Evolutionary conservation across 2,797 vertebrate genomes (phyloP), one percentile per base, ranked within the genome.

Genomic region (Poeciliopsis paucimaculata): DNA sequence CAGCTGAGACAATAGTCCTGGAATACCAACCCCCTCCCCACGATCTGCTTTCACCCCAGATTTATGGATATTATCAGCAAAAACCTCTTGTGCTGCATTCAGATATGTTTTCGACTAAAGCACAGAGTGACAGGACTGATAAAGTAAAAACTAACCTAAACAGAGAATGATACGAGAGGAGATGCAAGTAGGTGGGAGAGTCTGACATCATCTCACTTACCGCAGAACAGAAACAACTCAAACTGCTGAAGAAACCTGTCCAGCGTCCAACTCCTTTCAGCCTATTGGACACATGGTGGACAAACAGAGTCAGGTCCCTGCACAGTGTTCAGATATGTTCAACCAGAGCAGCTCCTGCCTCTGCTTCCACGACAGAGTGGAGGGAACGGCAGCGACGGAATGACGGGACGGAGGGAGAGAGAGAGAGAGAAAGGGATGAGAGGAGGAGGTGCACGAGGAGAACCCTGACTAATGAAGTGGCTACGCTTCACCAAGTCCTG

Each of bases 381-480:
- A 90, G 76, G 78, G 78, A 80, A 75, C 86, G 73, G 34, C 80
- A 81, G 81, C 77, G 71, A 77, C 87, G 73, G 80, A 49, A 81
- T 77, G 90, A 87, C 45, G 53, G 84, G 84, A 81, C 82, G 70
- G 81, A 62, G 71, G 75, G 72, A 41, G 45, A 68, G 57, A 31
- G 57, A 62, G 57, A 60, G 45, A 73, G 6, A 62, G 28, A 62
- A 11, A 62, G 82, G 81, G 88, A 82, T 45, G 75, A 79, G 75
- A 81, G 86, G 81, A 82, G 89, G 91, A 91, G 89, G 91, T 78
- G 88, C 88, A 86, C 82, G 78, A 55, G 83, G 92, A 90, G 88
- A 89, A 88, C 80, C 89, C 91, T 86, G 92, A 93, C 92, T 96
- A 95, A 95, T 96, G 93, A 96, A 95, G 94, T 91, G 91, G 91